Base-by-base conservation (phyloP, 2,797 vertebrate genomes). In the Mus caroli region DNA sequence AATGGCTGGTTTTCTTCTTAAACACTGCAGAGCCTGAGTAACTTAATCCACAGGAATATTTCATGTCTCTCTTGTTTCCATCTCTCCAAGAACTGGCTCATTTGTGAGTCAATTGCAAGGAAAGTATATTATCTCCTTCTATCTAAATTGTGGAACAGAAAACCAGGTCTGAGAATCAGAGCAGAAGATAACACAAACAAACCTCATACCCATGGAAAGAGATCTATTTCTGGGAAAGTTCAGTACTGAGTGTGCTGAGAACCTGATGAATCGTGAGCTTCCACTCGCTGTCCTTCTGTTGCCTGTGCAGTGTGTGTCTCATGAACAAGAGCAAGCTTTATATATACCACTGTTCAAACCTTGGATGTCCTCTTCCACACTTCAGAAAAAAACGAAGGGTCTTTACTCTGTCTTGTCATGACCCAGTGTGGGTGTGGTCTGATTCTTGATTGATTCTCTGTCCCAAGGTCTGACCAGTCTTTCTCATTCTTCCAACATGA, bases 81-180 rank as follows among this genome's bases (percentile, higher is more conserved):
- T 13, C 56, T 76, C 75, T 75, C 83, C 69, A 37, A 90, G 77
- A 69, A 79, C 62, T 43, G 17, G 50, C 37, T 94, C 26, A 54
- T 13, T 4, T 62, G 17, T 31, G 43, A 79, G 28, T 64, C 37
- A 62, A 31, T 28, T 85, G 37, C 3, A 43, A 52, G 13, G 20
- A 93, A 64, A 56, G 73, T n/a, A 4, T 69, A 1, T 50, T 28
- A 6, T 67, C 60, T 85, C n/a, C 13, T n/a, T 12, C n/a, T 73
- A 12, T 15, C 9, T 46, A 46, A 78, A 71, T 60, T 37, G n/a
- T 60, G 34, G 52, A 82, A 28, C 1, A 43, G 4, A 73, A 95
- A 91, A n/a, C 17, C 58, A 75, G 37, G 58, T 60, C 40, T 93
- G 75, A 67, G 50, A 92, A 88, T n/a, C 28, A 62, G 69, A 67